Percentiles rank a stretch among this genome's conserved stretches.
Conservation (phyloP, 1,140 invertebrate species). For the Apocrypta bakeri region DNA sequence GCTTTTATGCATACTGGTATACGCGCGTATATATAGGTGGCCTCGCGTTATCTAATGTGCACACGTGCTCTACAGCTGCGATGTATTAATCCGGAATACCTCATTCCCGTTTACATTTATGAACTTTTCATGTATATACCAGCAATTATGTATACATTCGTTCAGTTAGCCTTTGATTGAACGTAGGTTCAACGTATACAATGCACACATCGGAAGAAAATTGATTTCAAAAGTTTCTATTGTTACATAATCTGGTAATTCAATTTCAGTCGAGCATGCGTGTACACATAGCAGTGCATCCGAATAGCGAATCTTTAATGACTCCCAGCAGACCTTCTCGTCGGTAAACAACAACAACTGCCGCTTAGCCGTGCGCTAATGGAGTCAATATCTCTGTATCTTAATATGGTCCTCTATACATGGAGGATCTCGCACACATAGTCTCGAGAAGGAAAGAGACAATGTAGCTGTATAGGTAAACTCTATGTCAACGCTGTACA, state of each 20-base stretch:
- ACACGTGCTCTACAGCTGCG: not conserved
- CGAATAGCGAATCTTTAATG: not conserved
- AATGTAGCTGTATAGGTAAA: not conserved
- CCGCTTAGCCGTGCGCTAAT: constrained; percentile 53
- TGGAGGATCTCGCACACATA: not conserved
- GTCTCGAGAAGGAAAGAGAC: not conserved
- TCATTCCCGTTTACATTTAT: no score
- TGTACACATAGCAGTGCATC: not conserved
- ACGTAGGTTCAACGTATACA: no score
- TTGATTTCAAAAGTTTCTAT: no score
- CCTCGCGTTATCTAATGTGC: not conserved
- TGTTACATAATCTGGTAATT: no score
- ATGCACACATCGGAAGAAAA: no score
- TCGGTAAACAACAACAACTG: constrained; percentile 43
- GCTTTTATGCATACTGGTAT: not conserved
- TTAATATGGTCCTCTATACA: constrained; percentile 53
- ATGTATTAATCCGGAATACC: not conserved
- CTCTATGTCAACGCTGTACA: not conserved
- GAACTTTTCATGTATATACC: no score
- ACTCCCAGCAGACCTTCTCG: not conserved
- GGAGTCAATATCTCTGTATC: constrained; percentile 61
- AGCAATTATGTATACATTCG: no score
- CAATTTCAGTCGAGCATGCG: not conserved
- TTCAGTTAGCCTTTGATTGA: no score
- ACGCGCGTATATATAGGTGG: not conserved